Base-by-base conservation (phyloP, 2,888 invertebrate genomes). In the Cheilosia scutellata region DNA sequence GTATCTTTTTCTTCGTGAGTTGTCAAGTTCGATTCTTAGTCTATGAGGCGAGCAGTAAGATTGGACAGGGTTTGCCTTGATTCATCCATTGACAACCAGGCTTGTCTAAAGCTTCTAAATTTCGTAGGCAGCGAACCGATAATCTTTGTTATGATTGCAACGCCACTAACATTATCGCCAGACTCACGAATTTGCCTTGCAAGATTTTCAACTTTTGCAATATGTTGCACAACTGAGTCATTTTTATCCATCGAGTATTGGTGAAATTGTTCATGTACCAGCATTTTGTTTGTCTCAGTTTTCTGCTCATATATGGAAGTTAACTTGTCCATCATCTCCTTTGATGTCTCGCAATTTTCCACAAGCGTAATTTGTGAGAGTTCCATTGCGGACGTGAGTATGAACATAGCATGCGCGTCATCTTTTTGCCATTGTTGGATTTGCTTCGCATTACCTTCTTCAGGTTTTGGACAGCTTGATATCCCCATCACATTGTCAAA, bases 1-100 rank as follows among this genome's bases (percentile, higher is more conserved):
- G 13, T 58, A n/a, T 58, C 58, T 40, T 58, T 58, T 58, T 58
- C 58, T 58, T 37, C 58, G 25, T 11, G 16, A 2, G 40, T 20
- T 25, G 58, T 58, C n/a, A 60, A 25, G 6, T 60, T 60, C 2
- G 60, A 42, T 27, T 60, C 60, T 60, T 60, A 44, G 27, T 60
- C 60, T 5, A 60, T 60, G 13, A 60, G 33, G 5, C 33, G 37
- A 5, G 58, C 49, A 9, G 25, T 25, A 25, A 49, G 25, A 25
- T 20, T 49, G 20, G 49, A 9, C 1, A 49, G 9, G 7, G 49
- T 49, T 49, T 49, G 49, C 49, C 25, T 49, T 25, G 49, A 6
- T 49, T 25, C 49, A 49, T 49, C 49, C 25, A 49, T 49, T 25
- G 49, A 49, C 25, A 49, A 49, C 49, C 49, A 49, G 49, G 49